Evolutionary conservation across 2,113 vertebrate genomes (phyloP).

Genomic region (Albula glossodonta): DNA sequence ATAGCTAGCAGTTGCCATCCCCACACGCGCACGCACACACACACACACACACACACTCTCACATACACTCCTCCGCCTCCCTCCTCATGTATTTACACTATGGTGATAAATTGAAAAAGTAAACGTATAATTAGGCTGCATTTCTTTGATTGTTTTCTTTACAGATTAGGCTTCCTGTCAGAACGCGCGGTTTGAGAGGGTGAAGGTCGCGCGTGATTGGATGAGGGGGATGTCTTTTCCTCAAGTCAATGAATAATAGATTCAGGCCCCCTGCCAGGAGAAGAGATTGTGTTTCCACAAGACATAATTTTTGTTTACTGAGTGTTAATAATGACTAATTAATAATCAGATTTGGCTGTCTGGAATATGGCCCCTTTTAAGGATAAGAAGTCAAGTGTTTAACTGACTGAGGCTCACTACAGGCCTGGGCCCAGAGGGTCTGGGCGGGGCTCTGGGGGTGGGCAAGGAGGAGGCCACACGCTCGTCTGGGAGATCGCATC

Average conservation of each 20-base stretch:
- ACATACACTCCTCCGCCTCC: slow-evolving; percentile 25
- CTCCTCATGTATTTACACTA: slow-evolving; percentile 66
- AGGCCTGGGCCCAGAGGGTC: neutral
- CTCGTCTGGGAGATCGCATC: neutral
- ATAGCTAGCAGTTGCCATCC: slow-evolving; percentile 30
- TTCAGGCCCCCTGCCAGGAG: slow-evolving; percentile 82
- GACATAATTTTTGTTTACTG: slow-evolving; percentile 98
- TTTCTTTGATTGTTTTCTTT: slow-evolving; percentile 82
- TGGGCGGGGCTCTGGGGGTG: neutral
- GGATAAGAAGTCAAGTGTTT: slow-evolving; percentile 75
- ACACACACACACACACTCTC: neutral
- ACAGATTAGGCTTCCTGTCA: slow-evolving; percentile 78
- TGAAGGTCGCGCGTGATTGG: slow-evolving; percentile 91
- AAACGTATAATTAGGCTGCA: slow-evolving; percentile 80
- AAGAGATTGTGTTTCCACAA: slow-evolving; percentile 94
- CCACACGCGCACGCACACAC: slow-evolving; percentile 6
- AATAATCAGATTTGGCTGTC: slow-evolving; percentile 88
- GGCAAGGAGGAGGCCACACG: neutral
- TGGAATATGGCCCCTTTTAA: slow-evolving; percentile 63
- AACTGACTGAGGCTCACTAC: slow-evolving; percentile 45
- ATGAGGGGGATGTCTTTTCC: slow-evolving; percentile 79
- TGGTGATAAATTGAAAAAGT: slow-evolving; percentile 75
- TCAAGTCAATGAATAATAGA: slow-evolving; percentile 85
- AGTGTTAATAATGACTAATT: slow-evolving; percentile 99
- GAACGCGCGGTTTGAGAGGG: slow-evolving; percentile 64